Percentiles rank a stretch among this genome's conserved stretches.
Conservation (phyloP, 1,140 invertebrate genomes). For the Macrosteles quadrilineatus region DNA sequence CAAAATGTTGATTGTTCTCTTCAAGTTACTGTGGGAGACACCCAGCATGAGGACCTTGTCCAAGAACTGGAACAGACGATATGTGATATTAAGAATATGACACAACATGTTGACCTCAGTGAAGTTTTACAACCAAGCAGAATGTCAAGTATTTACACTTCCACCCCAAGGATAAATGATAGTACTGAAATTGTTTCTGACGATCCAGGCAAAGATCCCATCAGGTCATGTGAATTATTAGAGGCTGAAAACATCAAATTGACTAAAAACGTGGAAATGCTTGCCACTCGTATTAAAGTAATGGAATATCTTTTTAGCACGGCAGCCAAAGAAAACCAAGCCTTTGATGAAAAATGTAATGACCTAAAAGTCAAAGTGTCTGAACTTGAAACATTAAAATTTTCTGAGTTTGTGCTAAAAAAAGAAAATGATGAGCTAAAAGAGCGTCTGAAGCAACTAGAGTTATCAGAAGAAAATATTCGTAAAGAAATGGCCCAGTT, state of each 20-base stretch:
- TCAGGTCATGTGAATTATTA: background rate
- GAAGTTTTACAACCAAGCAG: background rate
- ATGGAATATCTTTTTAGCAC: background rate
- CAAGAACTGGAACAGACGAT: background rate
- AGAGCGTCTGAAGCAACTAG: background rate
- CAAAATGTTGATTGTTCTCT: too few relatives aligned
- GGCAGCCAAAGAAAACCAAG: background rate
- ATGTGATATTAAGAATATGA: background rate
- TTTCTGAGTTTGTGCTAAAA: slow-evolving; percentile 1
- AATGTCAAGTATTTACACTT: background rate
- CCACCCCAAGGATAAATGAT: background rate
- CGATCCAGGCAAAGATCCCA: too few relatives aligned
- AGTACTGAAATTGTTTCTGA: too few relatives aligned
- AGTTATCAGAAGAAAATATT: background rate
- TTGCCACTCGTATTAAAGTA: background rate
- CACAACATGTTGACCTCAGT: background rate
- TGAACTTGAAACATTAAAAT: slow-evolving; percentile 8
- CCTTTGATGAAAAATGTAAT: slow-evolving; percentile 1
- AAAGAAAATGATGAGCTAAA: slow-evolving; percentile 13
- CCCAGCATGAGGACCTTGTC: background rate
- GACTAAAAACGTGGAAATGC: background rate
- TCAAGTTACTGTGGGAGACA: too few relatives aligned
- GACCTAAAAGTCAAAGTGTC: background rate
- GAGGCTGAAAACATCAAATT: slow-evolving; percentile 5
- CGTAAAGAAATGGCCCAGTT: background rate